Evolutionary conservation across 2,888 invertebrate species (phyloP).

Genomic region (Idaea dimidiata): DNA sequence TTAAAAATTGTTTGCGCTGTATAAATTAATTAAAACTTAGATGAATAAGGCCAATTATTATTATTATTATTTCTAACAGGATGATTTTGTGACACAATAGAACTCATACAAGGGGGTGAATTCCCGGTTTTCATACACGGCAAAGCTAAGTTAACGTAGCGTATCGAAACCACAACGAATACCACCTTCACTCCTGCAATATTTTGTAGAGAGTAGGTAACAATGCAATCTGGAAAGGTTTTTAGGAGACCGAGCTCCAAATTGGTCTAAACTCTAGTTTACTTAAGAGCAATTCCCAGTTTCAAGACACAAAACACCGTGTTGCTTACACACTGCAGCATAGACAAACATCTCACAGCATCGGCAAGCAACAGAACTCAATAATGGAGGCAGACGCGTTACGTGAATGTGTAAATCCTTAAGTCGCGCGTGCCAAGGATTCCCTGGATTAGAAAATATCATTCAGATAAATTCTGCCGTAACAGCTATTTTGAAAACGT

Average conservation of each 20-base stretch:
- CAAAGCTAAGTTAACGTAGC: too few relatives aligned
- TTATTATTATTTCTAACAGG: too few relatives aligned
- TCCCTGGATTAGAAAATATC: slow-evolving; percentile 61
- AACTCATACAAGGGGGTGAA: too few relatives aligned
- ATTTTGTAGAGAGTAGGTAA: slow-evolving; percentile 23
- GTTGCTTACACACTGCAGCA: slow-evolving; percentile 31
- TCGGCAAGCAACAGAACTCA: slow-evolving; percentile 23
- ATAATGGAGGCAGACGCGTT: slow-evolving; percentile 52
- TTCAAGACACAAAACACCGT: slow-evolving; percentile 41
- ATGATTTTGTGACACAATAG: too few relatives aligned
- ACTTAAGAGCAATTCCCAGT: slow-evolving; percentile 51
- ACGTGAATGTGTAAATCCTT: slow-evolving; percentile 62
- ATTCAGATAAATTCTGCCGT: slow-evolving; percentile 44
- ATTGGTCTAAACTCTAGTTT: slow-evolving; percentile 66
- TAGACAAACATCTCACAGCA: slow-evolving; percentile 33
- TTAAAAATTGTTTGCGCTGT: too few relatives aligned
- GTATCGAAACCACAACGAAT: too few relatives aligned
- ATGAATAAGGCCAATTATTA: too few relatives aligned
- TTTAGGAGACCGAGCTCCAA: slow-evolving; percentile 57
- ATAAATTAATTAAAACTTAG: too few relatives aligned
- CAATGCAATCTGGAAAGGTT: slow-evolving; percentile 49
- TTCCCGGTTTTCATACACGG: too few relatives aligned
- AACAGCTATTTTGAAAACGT: slow-evolving; percentile 38
- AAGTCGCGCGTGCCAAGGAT: slow-evolving; percentile 59
- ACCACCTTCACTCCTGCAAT: not conserved